A percentile compares a stretch with the other conserved stretches of the same genome.
Evolutionary conservation across 1,140 invertebrate species (phyloP).

Genomic region (Xylocopa sonorina): DNA sequence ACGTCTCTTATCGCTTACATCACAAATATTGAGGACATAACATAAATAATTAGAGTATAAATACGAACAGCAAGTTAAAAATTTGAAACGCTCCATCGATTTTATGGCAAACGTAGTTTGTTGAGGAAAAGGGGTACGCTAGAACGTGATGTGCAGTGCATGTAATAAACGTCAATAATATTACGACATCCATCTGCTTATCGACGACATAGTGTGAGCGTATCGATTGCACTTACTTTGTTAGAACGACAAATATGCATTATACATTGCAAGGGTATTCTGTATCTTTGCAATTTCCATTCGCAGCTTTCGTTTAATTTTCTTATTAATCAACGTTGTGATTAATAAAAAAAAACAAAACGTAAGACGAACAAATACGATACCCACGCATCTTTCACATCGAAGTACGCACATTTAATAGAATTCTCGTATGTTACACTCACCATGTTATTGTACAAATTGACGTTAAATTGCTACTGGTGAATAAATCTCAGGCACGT

Average conservation of each 20-base stretch:
- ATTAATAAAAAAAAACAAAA: neutral
- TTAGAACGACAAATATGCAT: constrained; percentile 20
- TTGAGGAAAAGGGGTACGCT: neutral
- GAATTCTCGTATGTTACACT: constrained; percentile 49
- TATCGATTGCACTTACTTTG: constrained; percentile 55
- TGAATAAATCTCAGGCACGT: constrained; percentile 38
- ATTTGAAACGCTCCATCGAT: neutral
- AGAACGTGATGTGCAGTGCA: constrained; percentile 3
- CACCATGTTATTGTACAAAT: constrained; percentile 57
- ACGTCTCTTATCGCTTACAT: neutral
- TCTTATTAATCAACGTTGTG: too few relatives aligned
- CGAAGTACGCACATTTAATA: constrained; percentile 10
- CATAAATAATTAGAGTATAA: too few relatives aligned
- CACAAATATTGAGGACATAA: too few relatives aligned
- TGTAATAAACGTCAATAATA: constrained; percentile 22
- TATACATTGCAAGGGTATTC: neutral
- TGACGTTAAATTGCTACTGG: constrained; percentile 50
- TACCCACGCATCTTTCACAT: neutral
- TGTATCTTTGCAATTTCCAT: neutral
- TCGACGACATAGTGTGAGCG: constrained; percentile 19
- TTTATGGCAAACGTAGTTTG: neutral
- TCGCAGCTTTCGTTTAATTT: neutral
- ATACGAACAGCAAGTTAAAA: constrained; percentile 22
- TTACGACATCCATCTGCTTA: constrained; percentile 28
- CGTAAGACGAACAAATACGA: neutral